Percentiles rank a stretch among this genome's conserved stretches.
phyloP scores from a whole-genome alignment of 1,140 invertebrate genomes.

The Galleria mellonella region DNA sequence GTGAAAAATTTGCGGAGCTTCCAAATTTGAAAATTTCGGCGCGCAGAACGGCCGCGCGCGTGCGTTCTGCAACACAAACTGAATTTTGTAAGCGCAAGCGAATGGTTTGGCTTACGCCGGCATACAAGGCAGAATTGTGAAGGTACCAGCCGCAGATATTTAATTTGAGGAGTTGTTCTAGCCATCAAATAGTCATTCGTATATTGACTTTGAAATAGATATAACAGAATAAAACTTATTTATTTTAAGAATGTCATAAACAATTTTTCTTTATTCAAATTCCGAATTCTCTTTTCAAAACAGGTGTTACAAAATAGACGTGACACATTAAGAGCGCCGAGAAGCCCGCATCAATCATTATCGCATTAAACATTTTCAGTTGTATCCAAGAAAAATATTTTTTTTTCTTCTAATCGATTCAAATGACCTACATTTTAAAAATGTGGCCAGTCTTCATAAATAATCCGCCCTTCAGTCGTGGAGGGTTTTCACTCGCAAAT shows the following conservation, averaged over 20 bases:
- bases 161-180: constrained; percentile 30
- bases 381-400: neutral
- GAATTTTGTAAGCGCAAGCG: constrained; percentile 64
- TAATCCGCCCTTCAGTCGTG: constrained; percentile 18
- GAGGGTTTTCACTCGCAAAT: constrained; percentile 24
- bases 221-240: too few species aligned
- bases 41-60: constrained; percentile 59
- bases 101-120: constrained; percentile 34
- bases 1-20: constrained; percentile 24
- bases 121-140: constrained; percentile 46
- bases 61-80: constrained; percentile 61
- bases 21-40: constrained; percentile 62
- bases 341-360: neutral
- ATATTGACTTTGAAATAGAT: too few species aligned
- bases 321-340: too few species aligned
- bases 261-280: too few species aligned
- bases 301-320: too few species aligned
- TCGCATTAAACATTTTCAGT: neutral
- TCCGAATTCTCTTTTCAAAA: too few species aligned
- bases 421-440: constrained; percentile 8
- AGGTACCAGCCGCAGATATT: constrained; percentile 44
- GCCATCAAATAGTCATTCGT: constrained; percentile 4
- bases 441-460: constrained; percentile 8
- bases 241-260: too few species aligned
- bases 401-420: constrained; percentile 10